These are phyloP conservation scores for Crax fasciolata DNA, from an alignment of 2,797 vertebrate genomes.

Conservation along the genomic window DNA sequence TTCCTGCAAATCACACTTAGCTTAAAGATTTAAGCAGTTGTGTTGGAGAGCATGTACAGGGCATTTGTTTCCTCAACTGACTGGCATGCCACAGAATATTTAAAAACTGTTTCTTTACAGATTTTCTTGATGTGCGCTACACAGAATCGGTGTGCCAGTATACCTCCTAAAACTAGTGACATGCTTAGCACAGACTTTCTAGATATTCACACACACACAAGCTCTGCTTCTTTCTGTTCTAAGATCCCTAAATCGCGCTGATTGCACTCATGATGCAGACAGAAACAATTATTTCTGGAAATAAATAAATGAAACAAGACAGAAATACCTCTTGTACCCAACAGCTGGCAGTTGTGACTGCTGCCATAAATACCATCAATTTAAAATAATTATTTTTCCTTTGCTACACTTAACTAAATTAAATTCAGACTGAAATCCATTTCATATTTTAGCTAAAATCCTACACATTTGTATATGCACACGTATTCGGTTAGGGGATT, in stretches of 20 bases:
- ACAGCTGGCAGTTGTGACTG: neutral
- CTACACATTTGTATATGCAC: neutral
- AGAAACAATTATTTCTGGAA: constrained; percentile 24
- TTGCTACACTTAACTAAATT: neutral
- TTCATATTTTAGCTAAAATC: neutral
- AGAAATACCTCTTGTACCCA: neutral
- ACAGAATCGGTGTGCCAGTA: neutral
- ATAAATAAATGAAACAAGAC: neutral
- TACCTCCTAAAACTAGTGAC: neutral
- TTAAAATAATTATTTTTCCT: neutral
- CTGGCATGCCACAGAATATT: neutral
- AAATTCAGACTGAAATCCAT: neutral
- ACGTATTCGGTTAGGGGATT: neutral
- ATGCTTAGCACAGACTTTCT: neutral
- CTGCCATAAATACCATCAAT: neutral
- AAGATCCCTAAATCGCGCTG: neutral
- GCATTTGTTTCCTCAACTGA: constrained; percentile 16
- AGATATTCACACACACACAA: neutral
- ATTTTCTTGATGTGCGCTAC: neutral
- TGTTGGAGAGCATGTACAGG: neutral
- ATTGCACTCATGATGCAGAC: neutral
- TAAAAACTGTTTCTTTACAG: neutral
- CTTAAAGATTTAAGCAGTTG: constrained; percentile 17
- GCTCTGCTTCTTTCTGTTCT: neutral
- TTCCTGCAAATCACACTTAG: constrained; percentile 4